Evolutionary conservation across 1,140 invertebrate genomes (phyloP), one percentile per base, ranked within the genome.

Genomic region (Radopholus similis): DNA sequence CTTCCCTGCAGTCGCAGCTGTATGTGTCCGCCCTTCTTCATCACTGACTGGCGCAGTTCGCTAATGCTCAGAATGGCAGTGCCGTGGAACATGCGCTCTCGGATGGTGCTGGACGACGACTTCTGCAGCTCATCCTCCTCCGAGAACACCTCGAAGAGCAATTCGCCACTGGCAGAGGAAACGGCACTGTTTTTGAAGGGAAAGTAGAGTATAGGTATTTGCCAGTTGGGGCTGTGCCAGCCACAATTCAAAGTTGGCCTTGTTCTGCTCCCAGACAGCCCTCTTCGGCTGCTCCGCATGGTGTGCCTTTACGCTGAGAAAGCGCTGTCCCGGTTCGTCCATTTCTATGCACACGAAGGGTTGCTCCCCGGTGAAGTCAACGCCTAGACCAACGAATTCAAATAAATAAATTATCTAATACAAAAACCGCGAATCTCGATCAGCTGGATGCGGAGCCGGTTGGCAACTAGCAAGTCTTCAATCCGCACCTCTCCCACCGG

Each of bases 311-410:
- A 49, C 23, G 8, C 58, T 62, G 11, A 62, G 30, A 62, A 62
- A 47, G 28, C 58, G 58, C 44, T 62, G 40, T 42, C 34, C 35
- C 9, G 58, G 58, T 49, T 62, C 58, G n/a, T 62, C 23, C 30
- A 62, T 15, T 62, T 62, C 58, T 26, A 62, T 62, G 34, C 58
- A 62, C 13, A 62, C 40, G 44, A 62, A 62, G 11, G 58, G 58
- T 5, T 49, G 58, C 44, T 62, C 34, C 30, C 35, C 35, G 58
- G 23, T 26, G 40, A 51, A 47, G 13, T 62, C 15, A 62, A 26
- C 23, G 30, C 11, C 13, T 21, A 51, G 21, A 21, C 47, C 47
- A 26, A n/a, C n/a, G 15, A 51, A 51, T 51, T 9, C 2, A 51
- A 51, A 4, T 47, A 4, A 47, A 4, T 42, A 21, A 51, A 23